phyloP scores from a whole-genome alignment of 2,888 invertebrate species.

The Parascotia fuliginaria region DNA sequence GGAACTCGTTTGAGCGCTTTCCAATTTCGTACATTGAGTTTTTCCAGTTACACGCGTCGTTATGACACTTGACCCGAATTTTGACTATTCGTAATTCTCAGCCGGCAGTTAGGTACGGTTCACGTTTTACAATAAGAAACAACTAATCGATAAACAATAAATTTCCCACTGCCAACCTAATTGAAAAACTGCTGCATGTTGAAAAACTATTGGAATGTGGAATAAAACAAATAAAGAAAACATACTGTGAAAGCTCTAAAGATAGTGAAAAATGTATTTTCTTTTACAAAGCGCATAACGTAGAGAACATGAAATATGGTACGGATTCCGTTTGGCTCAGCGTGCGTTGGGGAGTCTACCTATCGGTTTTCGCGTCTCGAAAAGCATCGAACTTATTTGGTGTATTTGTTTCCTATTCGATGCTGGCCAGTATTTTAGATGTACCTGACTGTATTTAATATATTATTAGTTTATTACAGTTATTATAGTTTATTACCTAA shows the following conservation, averaged over 20 bases:
- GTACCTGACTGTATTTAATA: slow-evolving; percentile 29
- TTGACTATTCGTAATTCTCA: slow-evolving; percentile 13
- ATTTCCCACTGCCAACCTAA: slow-evolving; percentile 9
- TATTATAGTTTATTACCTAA: no score
- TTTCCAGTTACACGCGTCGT: slow-evolving; percentile 41
- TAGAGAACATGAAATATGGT: slow-evolving; percentile 82
- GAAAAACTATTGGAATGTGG: slow-evolving; percentile 43
- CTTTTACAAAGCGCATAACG: slow-evolving; percentile 83
- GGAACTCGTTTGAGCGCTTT: slow-evolving; percentile 60
- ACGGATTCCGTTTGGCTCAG: slow-evolving; percentile 79
- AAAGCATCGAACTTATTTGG: slow-evolving; percentile 74
- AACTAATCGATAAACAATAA: slow-evolving; percentile 13
- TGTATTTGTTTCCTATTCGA: slow-evolving; percentile 72
- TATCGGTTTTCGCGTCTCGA: slow-evolving; percentile 77
- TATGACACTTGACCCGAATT: slow-evolving; percentile 28
- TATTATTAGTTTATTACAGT: no score
- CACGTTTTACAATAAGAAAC: background rate
- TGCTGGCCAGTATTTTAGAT: slow-evolving; percentile 53
- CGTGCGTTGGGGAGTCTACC: slow-evolving; percentile 72
- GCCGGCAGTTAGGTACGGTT: slow-evolving; percentile 6
- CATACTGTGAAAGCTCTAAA: slow-evolving; percentile 70
- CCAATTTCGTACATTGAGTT: slow-evolving; percentile 63
- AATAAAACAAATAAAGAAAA: slow-evolving; percentile 67
- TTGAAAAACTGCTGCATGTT: slow-evolving; percentile 26
- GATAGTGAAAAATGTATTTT: slow-evolving; percentile 84